A percentile compares a stretch with the other conserved stretches of the same genome.
phyloP scores from a whole-genome alignment of 2,888 invertebrate genomes.

The Parasteatoda lunata region DNA sequence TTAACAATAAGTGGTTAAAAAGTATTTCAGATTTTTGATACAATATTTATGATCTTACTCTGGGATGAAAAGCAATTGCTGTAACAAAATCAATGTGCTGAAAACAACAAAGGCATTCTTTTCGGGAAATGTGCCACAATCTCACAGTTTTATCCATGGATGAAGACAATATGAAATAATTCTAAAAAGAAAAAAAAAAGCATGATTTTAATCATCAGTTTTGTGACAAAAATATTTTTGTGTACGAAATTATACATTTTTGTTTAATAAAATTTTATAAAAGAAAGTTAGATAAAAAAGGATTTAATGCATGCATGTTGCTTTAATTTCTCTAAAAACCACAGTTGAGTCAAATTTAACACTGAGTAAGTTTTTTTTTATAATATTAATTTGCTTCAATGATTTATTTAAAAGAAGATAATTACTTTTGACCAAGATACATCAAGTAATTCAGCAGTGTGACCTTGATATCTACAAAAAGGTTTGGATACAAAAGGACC shows the following conservation, averaged over 20 bases:
- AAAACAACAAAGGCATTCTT: conserved; percentile 98
- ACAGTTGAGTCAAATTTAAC: background rate
- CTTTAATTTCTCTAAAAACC: background rate
- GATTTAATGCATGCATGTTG: background rate
- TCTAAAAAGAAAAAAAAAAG: conserved; percentile 75
- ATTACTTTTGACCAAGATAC: conserved; percentile 93
- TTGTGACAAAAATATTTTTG: background rate
- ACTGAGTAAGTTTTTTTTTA: background rate
- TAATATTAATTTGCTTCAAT: background rate
- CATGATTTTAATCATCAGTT: background rate
- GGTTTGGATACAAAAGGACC: conserved; percentile 90
- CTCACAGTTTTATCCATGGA: conserved; percentile 99
- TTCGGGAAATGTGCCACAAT: conserved; percentile 97
- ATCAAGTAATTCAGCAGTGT: conserved; percentile 96
- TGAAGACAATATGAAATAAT: conserved; percentile 96
- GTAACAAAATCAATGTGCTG: conserved; percentile 99
- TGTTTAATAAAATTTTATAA: too few species aligned
- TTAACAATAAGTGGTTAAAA: background rate
- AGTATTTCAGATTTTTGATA: background rate
- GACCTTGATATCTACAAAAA: conserved; percentile 94
- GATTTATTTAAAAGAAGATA: background rate
- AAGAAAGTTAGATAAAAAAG: too few species aligned
- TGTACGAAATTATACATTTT: background rate
- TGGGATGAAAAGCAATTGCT: conserved; percentile 97
- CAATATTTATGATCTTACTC: conserved; percentile 74